Evolutionary conservation across 2,113 vertebrate species (phyloP), one percentile per base, ranked within the genome.

Genomic region (Solenodon paradoxus): DNA sequence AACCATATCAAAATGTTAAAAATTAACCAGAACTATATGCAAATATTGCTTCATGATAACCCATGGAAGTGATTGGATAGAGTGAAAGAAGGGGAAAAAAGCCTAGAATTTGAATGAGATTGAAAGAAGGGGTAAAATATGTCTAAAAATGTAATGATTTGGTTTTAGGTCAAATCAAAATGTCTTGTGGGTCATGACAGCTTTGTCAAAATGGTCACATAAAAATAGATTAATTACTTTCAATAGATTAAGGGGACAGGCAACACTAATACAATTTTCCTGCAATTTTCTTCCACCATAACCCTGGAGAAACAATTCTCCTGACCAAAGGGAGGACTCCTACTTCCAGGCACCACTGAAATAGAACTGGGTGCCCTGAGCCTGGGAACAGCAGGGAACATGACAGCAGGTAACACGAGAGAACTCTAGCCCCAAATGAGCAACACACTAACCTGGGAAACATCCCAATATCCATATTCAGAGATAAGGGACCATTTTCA

Each of bases 31-130:
- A 55, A 63, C 15, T 51, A 12, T 15, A 78, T 53, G 22, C 47
- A 78, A 72, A 45, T 24, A 72, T 93, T 78, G 81, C 74, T 95
- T 86, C 32, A 40, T 80, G 19, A 80, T 68, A 84, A 90, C 22
- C 64, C 24, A 45, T 32, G 26, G 68, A 88, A 55, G 55, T 69
- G 24, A 85, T 40, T 63, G 35, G 15, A 89, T 68, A 49, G n/a
- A 78, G 19, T 72, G 15, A 92, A 88, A 9, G 4, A 90, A 79
- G 32, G 7, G 4, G 45, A 22, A 53, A 51, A 92, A 47, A 45
- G 8, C 9, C 7, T 59, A 66, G 1, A 7, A 19, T 66, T 53
- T 85, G 49, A 4, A 68, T 28, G 75, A 3, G 8, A 57, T 72
- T 78, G 12, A 64, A 19, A 32, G 10, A 51, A 32, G 1, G 30